Percentiles rank a stretch among this genome's conserved stretches.
Evolutionary conservation across 2,888 invertebrate species (phyloP).

Genomic region (Cheilosia vernalis): DNA sequence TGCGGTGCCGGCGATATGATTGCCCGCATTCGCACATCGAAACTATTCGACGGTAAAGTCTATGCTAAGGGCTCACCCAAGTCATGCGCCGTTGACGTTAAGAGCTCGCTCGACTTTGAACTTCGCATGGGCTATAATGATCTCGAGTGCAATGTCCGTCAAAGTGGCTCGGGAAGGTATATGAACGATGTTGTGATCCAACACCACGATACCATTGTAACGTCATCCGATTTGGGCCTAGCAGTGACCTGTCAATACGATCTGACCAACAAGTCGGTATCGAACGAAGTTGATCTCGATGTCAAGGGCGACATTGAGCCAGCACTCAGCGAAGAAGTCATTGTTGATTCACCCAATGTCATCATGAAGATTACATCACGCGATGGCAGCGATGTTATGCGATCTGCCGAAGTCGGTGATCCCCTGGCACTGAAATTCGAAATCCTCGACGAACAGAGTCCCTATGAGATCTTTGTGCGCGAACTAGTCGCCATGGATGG

Average conservation of each 20-base stretch:
- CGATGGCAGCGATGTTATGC: constrained; percentile 92
- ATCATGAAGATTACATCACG: constrained; percentile 96
- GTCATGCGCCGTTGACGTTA: constrained; percentile 95
- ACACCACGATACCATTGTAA: constrained; percentile 97
- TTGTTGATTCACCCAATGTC: constrained; percentile 97
- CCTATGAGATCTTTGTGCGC: constrained; percentile 97
- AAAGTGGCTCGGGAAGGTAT: constrained; percentile 93
- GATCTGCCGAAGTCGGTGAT: constrained; percentile 96
- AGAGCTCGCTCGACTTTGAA: constrained; percentile 94
- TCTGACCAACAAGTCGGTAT: constrained; percentile 95
- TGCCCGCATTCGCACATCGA: constrained; percentile 95
- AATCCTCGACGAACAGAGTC: constrained; percentile 95
- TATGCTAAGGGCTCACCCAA: constrained; percentile 97
- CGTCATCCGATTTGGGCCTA: constrained; percentile 95
- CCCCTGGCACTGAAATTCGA: constrained; percentile 95
- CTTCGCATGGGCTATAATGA: constrained; percentile 96
- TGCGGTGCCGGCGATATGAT: constrained; percentile 97
- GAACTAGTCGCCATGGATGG: constrained; percentile 98
- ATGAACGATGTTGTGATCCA: constrained; percentile 96
- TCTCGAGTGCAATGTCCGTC: constrained; percentile 95
- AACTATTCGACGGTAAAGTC: constrained; percentile 96
- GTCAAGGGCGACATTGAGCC: constrained; percentile 94
- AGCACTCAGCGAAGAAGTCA: constrained; percentile 93
- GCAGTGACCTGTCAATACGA: constrained; percentile 97
- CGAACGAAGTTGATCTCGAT: constrained; percentile 94